A percentile compares a stretch with the other conserved stretches of the same genome.
phyloP scores from a whole-genome alignment of 2,113 vertebrate species.

The Notothenia coriiceps region DNA sequence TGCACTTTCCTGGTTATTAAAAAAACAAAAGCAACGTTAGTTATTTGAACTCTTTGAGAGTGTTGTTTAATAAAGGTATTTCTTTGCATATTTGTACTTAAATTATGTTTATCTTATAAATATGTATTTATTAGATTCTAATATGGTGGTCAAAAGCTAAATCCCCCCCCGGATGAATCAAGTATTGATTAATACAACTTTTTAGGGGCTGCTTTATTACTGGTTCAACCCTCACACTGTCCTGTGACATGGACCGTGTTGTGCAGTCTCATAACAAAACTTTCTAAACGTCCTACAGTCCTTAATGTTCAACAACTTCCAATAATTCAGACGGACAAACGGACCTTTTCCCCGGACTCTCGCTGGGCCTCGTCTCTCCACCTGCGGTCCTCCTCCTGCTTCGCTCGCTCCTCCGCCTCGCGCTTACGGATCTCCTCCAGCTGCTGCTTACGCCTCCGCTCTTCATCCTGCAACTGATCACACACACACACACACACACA shows the following conservation, averaged over 20 bases:
- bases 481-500: conserved; percentile 8
- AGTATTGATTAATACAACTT: too few species aligned
- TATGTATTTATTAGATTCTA: too few species aligned
- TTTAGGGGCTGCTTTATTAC: too few species aligned
- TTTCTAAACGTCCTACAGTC: neutral
- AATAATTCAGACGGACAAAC: conserved; percentile 32
- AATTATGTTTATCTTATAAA: too few species aligned
- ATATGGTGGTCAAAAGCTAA: too few species aligned
- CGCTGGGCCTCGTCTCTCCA: conserved; percentile 91
- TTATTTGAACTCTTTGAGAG: too few species aligned
- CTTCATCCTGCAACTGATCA: conserved; percentile 97
- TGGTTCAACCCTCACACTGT: neutral
- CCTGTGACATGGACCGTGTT: neutral
- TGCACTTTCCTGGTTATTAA: neutral
- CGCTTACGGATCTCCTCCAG: conserved; percentile 94
- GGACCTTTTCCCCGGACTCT: conserved; percentile 96
- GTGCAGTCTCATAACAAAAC: neutral
- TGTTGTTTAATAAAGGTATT: too few species aligned
- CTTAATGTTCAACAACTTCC: neutral
- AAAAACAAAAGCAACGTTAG: too few species aligned
- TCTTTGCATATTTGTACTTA: too few species aligned
- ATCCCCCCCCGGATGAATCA: too few species aligned
- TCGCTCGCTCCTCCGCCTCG: conserved; percentile 92
- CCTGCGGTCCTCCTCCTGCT: conserved; percentile 92
- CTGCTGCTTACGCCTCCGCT: conserved; percentile 94